Evolutionary conservation across 1,140 invertebrate genomes (phyloP).

Genomic region (Drosophila nannoptera): DNA sequence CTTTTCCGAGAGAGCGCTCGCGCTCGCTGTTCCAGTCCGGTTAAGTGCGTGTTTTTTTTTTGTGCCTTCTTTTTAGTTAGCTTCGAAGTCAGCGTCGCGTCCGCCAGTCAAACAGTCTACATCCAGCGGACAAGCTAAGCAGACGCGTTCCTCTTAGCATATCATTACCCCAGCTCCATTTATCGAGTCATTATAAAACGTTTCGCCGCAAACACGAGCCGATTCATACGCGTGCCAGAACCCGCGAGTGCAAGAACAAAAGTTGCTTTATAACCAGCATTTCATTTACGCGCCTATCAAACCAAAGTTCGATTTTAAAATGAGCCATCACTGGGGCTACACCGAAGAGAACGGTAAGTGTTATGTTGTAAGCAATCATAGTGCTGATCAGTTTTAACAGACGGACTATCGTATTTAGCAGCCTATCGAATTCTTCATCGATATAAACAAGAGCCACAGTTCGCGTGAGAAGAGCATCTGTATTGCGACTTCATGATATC

Average conservation of each 20-base stretch:
- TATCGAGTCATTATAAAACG: slow-evolving; percentile 51
- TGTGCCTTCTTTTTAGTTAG: slow-evolving; percentile 36
- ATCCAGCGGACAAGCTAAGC: slow-evolving; percentile 61
- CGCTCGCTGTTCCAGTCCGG: slow-evolving; percentile 35
- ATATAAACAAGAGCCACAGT: background rate
- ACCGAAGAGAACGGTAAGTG: slow-evolving; percentile 75
- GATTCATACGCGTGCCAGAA: slow-evolving; percentile 55
- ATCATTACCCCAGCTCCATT: background rate
- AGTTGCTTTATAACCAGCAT: background rate
- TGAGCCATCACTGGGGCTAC: slow-evolving; percentile 78
- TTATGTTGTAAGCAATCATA: too few species aligned
- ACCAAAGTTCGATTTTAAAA: slow-evolving; percentile 45
- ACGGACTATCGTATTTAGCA: too few species aligned
- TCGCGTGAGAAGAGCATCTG: too few species aligned
- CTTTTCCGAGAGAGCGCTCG: slow-evolving; percentile 7
- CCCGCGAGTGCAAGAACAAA: slow-evolving; percentile 52
- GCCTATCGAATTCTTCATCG: background rate
- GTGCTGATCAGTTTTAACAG: too few species aligned
- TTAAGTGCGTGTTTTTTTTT: slow-evolving; percentile 51
- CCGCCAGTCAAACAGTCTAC: slow-evolving; percentile 62
- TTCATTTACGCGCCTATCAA: background rate
- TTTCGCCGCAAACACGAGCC: slow-evolving; percentile 29
- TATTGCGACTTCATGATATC: too few species aligned
- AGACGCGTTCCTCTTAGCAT: slow-evolving; percentile 40
- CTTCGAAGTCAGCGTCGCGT: slow-evolving; percentile 56